Conservation (phyloP, 2,888 invertebrate species). For the Dorcus parallelipipedus region DNA sequence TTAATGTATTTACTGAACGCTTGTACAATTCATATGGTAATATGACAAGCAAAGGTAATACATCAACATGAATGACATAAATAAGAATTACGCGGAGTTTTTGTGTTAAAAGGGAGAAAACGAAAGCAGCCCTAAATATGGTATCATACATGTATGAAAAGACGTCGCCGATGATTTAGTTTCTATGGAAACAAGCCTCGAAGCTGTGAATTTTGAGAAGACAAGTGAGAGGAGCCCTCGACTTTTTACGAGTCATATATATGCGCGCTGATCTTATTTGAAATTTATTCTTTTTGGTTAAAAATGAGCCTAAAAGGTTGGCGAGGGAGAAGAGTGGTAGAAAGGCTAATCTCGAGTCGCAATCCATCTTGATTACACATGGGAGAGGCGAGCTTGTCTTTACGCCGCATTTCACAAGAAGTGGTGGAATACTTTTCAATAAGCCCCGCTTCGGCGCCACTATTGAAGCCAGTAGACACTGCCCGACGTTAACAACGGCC, state of each 20-base stretch:
- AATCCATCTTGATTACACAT: constrained; percentile 48
- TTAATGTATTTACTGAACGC: background rate
- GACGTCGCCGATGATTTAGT: constrained; percentile 32
- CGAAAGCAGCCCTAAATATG: constrained; percentile 26
- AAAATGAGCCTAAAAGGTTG: constrained; percentile 30
- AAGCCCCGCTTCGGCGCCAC: constrained; percentile 24
- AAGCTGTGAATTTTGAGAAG: constrained; percentile 39
- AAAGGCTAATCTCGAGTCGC: constrained; percentile 44
- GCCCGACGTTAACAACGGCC: constrained; percentile 17
- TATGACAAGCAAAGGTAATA: constrained; percentile 9
- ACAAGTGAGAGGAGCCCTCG: constrained; percentile 32
- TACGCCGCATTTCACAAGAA: constrained; percentile 40
- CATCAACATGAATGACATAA: constrained; percentile 26
- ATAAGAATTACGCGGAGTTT: constrained; percentile 27
- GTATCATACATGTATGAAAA: constrained; percentile 31
- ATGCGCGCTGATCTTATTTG: constrained; percentile 41
- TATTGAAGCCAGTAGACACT: constrained; percentile 14
- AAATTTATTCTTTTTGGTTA: constrained; percentile 33
- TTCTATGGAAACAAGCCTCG: constrained; percentile 34
- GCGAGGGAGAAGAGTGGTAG: constrained; percentile 30
- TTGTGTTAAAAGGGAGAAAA: constrained; percentile 18
- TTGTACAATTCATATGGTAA: constrained; percentile 1
- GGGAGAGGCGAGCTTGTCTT: constrained; percentile 38
- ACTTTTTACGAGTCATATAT: constrained; percentile 40
- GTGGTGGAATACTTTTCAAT: constrained; percentile 34